Evolutionary conservation across 2,888 invertebrate species (phyloP).

Genomic region (Latheticus oryzae): DNA sequence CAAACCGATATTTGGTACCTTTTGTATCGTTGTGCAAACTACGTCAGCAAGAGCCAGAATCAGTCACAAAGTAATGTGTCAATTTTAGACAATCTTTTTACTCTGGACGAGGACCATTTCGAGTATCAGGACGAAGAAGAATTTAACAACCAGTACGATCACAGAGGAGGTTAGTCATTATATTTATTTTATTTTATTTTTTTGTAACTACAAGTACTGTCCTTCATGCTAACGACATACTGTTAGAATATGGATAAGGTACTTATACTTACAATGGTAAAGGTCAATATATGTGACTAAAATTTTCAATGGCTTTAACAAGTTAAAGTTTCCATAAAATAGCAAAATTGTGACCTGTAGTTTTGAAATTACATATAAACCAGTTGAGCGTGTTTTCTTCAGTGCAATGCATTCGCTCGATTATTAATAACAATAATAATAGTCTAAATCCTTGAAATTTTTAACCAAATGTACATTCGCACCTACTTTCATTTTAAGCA

Average conservation of each 20-base stretch:
- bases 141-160: conserved; percentile 38
- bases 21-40: conserved; percentile 73
- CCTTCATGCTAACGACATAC: background rate
- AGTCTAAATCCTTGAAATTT: too few relatives aligned
- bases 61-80: conserved; percentile 67
- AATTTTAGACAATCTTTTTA: conserved; percentile 77
- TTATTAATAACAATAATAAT: too few relatives aligned
- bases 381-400: too few relatives aligned
- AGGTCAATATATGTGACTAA: too few relatives aligned
- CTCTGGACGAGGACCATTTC: conserved; percentile 64
- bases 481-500: too few relatives aligned
- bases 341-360: too few relatives aligned
- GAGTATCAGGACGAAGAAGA: conserved; percentile 46
- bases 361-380: too few relatives aligned
- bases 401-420: too few relatives aligned
- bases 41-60: conserved; percentile 64
- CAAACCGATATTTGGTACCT: conserved; percentile 73
- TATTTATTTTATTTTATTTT: conserved; percentile 6
- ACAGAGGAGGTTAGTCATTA: conserved; percentile 42
- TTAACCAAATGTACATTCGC: too few relatives aligned
- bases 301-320: too few relatives aligned
- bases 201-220: background rate
- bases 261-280: background rate
- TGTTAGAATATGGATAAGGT: conserved; percentile 3
- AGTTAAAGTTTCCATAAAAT: too few relatives aligned